Base-by-base conservation (phyloP, 2,888 invertebrate genomes). In the Atrina japonica region DNA sequence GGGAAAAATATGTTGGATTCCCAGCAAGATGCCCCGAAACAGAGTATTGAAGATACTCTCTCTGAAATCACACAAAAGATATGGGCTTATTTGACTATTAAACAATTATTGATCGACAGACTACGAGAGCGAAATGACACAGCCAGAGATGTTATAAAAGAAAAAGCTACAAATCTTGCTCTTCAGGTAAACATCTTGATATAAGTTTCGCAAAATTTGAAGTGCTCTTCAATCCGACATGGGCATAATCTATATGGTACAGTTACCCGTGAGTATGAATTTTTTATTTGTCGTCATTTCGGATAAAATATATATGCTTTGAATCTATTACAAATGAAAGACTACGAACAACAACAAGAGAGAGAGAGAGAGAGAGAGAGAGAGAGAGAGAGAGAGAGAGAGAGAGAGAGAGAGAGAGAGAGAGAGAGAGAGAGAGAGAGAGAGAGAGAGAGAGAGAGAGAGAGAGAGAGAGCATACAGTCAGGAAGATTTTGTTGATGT, bases 1-100 rank as follows among this genome's bases (percentile, higher is more conserved):
- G 69, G 75, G 9, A 70, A 75, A 35, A 56, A 70, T 50, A 63
- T 66, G 7, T 40, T 65, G 6, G 59, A 70, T 27, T 52, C 47
- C 3, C 30, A 23, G 18, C 23, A 40, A 25, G 29, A 45, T 35
- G 43, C 35, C 16, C 29, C 56, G 21, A 53, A 30, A n/a, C 47
- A 49, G 27, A 27, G 21, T 50, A 52, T 59, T 23, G 49, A 56
- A 35, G 64, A 41, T 29, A 71, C 76, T 29, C 79, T 77, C 60
- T 74, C 75, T 9, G 70, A 58, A 18, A 76, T 84, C 49, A 77
- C 81, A 2, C 83, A 87, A 67, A 80, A 76, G 43, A 80, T 84
- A 23, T 86, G 87, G 86, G 85, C 83, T 6, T 86, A 85, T 56
- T 66, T 85, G n/a, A 84, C 84, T 1, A 84, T 87, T 9, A 85